A percentile compares a stretch with the other conserved stretches of the same genome.
These are phyloP conservation scores for Gnathonemus longibarbis DNA, from an alignment of 2,113 vertebrate species.

Conservation along the genomic window DNA sequence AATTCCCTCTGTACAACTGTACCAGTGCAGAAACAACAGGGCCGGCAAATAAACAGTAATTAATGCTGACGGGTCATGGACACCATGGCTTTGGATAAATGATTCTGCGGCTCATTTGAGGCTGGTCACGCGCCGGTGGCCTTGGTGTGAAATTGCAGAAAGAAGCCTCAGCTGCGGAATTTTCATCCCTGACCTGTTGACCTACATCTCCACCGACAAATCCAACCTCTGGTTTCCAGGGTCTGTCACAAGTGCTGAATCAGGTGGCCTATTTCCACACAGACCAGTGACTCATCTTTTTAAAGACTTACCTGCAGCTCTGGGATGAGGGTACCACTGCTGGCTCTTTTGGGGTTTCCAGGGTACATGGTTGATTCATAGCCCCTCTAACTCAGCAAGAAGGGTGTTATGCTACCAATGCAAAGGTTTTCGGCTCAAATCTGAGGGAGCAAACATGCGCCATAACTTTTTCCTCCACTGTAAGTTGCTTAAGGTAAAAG, in stretches of 20 bases:
- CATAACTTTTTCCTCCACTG: not conserved
- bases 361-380: not conserved
- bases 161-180: not conserved
- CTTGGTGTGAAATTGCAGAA: not conserved
- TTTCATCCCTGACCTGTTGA: slow-evolving; percentile 3
- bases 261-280: not conserved
- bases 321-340: not conserved
- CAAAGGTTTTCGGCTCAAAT: not conserved
- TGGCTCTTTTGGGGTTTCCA: not conserved
- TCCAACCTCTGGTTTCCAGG: not conserved
- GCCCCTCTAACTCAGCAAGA: not conserved
- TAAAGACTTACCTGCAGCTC: not conserved
- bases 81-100: not conserved
- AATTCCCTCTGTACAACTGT: not conserved
- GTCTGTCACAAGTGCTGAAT: not conserved
- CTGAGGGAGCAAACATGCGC: not conserved
- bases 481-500: not conserved
- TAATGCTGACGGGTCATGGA: not conserved
- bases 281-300: not conserved
- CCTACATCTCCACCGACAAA: not conserved
- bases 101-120: not conserved
- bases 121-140: not conserved
- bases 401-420: not conserved
- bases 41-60: not conserved
- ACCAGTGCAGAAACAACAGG: not conserved